Percentiles rank a stretch among this genome's conserved stretches.
phyloP scores from a whole-genome alignment of 2,113 vertebrate species.

The Chaetorhynchus papuensis region DNA sequence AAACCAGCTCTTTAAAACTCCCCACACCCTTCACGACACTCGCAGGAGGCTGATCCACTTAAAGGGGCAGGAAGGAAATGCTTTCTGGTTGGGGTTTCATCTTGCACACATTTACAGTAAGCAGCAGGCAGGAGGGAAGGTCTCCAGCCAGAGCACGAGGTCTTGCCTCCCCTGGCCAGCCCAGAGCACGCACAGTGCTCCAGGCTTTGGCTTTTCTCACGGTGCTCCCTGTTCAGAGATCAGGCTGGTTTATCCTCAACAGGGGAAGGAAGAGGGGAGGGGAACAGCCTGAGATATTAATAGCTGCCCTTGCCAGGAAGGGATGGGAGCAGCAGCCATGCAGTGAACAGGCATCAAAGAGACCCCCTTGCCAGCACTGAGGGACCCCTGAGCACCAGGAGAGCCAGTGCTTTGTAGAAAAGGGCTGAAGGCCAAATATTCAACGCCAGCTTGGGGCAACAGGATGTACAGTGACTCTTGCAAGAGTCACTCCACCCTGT shows the following conservation, averaged over 20 bases:
- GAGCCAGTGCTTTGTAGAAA: not conserved
- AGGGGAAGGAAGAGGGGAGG: constrained; percentile 16
- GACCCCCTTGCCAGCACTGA: not conserved
- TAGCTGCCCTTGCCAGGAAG: not conserved
- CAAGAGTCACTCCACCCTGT: not conserved
- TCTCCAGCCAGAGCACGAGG: not conserved
- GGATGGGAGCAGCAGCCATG: not conserved
- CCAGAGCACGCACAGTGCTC: not conserved
- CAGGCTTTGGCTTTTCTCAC: not conserved
- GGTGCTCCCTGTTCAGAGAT: not conserved
- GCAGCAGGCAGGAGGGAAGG: not conserved
- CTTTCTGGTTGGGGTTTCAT: constrained; percentile 30
- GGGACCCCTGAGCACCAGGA: not conserved
- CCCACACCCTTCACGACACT: not conserved
- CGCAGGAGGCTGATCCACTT: not conserved
- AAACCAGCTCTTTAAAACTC: not conserved
- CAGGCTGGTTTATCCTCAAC: not conserved
- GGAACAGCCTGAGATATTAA: not conserved
- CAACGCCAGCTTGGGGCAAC: fast-evolving
- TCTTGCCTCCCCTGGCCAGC: not conserved
- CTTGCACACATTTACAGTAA: constrained; percentile 32
- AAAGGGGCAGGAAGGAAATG: constrained; percentile 51
- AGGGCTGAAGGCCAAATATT: not conserved
- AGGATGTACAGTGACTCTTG: not conserved
- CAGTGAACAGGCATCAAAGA: not conserved